These are phyloP conservation scores for Tenebrio molitor DNA, from an alignment of 1,140 invertebrate genomes.

Conservation along the genomic window DNA sequence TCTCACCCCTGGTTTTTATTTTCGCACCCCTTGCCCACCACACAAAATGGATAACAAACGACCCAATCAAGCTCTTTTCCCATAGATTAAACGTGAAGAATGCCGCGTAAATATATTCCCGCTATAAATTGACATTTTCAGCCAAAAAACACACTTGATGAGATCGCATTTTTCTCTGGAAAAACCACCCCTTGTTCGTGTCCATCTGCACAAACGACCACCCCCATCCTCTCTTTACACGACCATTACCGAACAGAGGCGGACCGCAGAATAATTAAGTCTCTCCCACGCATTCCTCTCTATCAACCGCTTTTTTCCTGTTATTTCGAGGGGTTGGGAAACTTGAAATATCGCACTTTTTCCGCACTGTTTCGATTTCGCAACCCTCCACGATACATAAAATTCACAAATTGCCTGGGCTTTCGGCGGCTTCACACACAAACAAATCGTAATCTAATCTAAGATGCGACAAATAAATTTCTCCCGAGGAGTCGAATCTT, in stretches of 20 bases:
- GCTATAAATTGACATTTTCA: conserved; percentile 5
- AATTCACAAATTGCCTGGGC: conserved; percentile 17
- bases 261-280: conserved; percentile 23
- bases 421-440: conserved; percentile 6
- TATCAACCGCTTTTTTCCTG: conserved; percentile 6
- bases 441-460: conserved; percentile 30
- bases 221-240: neutral
- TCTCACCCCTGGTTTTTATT: neutral
- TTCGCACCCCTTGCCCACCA: no score
- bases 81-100: neutral
- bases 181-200: conserved; percentile 1
- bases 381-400: neutral
- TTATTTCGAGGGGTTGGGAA: neutral
- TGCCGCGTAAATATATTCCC: neutral
- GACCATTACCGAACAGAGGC: conserved; percentile 2
- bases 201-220: conserved; percentile 9
- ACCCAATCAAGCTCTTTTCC: neutral
- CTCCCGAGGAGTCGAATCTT: neutral
- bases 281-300: neutral
- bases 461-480: conserved; percentile 32
- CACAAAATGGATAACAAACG: neutral
- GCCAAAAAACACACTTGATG: conserved; percentile 28
- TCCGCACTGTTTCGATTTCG: neutral
- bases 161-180: conserved; percentile 6
- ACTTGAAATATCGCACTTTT: neutral